These are phyloP conservation scores for Climacteris rufus DNA, from an alignment of 2,113 vertebrate species.

Conservation along the genomic window DNA sequence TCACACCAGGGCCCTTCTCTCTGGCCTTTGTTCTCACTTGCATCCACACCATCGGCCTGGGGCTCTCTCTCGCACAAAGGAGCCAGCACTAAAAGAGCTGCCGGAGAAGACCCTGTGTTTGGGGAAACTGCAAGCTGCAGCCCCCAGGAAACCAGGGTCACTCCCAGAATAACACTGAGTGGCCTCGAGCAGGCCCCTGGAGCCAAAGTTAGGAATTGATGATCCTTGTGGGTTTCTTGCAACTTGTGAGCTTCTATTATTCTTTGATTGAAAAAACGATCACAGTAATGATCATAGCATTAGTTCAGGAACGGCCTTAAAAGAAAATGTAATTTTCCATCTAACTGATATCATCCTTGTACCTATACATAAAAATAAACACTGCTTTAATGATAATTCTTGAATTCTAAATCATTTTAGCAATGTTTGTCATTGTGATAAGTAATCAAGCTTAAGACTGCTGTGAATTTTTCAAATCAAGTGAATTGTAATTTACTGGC, in stretches of 20 bases:
- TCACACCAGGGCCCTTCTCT: too few species aligned
- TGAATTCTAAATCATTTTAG: not conserved
- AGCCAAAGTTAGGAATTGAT: too few species aligned
- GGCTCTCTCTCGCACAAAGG: too few species aligned
- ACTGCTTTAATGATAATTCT: not conserved
- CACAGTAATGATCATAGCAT: not conserved
- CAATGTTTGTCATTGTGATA: not conserved
- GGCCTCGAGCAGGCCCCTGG: too few species aligned
- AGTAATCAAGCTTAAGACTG: not conserved
- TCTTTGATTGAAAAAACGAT: not conserved
- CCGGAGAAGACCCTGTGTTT: too few species aligned
- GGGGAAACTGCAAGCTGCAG: too few species aligned
- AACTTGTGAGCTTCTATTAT: not conserved
- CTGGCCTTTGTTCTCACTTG: too few species aligned
- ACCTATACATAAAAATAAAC: not conserved
- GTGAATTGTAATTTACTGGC: not conserved
- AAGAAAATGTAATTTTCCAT: not conserved
- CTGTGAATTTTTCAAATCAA: not conserved
- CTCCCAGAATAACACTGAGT: too few species aligned
- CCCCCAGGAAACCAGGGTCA: too few species aligned
- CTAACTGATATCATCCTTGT: not conserved
- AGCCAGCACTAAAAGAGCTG: too few species aligned
- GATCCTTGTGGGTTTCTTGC: not conserved
- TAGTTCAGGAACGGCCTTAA: not conserved
- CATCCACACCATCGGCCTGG: too few species aligned